Conservation (phyloP, 2,888 invertebrate genomes). For the Drosophila lacicola region DNA sequence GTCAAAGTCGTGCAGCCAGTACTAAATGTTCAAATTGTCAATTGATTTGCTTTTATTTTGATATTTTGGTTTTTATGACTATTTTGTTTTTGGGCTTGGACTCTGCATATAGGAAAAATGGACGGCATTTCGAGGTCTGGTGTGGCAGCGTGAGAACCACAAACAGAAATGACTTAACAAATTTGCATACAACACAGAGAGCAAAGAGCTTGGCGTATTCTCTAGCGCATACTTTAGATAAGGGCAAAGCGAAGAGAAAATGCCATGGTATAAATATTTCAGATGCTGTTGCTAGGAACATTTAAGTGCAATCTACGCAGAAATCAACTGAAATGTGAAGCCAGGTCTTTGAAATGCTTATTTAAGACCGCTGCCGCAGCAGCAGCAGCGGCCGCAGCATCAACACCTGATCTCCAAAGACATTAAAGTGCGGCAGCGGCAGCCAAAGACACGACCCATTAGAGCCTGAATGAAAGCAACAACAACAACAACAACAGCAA, state of each 20-base stretch:
- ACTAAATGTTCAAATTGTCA: constrained; percentile 72
- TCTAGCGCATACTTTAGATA: constrained; percentile 67
- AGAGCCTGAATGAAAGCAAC: constrained; percentile 53
- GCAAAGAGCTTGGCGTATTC: constrained; percentile 40
- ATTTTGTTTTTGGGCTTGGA: constrained; percentile 1
- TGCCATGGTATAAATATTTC: constrained; percentile 72
- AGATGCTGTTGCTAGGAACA: constrained; percentile 68
- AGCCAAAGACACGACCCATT: constrained; percentile 67
- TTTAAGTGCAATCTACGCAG: constrained; percentile 76
- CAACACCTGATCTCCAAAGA: constrained; percentile 84
- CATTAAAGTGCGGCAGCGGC: constrained; percentile 70
- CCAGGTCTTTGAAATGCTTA: constrained; percentile 52
- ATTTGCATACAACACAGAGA: constrained; percentile 63
- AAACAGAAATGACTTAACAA: constrained; percentile 79
- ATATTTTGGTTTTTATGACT: constrained; percentile 18
- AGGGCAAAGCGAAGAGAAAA: constrained; percentile 72
- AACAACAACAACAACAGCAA: constrained; percentile 14
- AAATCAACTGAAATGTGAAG: constrained; percentile 68
- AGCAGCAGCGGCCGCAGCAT: constrained; percentile 73
- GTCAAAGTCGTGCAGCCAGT: constrained; percentile 66
- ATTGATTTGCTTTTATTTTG: constrained; percentile 59
- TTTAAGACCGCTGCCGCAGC: constrained; percentile 44
- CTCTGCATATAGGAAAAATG: constrained; percentile 42
- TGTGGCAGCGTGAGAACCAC: constrained; percentile 79
- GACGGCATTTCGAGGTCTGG: constrained; percentile 27